Evolutionary conservation across 2,113 vertebrate species (phyloP).

Genomic region (Tympanuchus pallidicinctus): DNA sequence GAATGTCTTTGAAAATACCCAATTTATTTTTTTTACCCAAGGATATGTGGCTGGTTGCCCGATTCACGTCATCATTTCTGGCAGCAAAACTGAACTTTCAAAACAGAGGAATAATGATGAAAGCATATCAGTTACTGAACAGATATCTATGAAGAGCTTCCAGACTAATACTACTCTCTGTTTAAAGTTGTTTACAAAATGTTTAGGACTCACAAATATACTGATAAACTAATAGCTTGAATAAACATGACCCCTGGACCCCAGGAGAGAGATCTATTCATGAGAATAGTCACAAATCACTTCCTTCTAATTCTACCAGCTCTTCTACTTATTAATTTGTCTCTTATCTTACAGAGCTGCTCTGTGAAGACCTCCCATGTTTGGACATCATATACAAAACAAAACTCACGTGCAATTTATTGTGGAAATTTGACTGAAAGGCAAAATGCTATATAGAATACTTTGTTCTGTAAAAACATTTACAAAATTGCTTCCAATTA

Average conservation of each 20-base stretch:
- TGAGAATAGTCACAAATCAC: neutral
- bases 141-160: neutral
- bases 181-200: slow-evolving; percentile 2
- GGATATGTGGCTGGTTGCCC: neutral
- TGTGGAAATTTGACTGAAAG: neutral
- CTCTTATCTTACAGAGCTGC: neutral
- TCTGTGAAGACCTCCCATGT: neutral
- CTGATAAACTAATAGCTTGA: neutral
- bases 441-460: neutral
- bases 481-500: neutral
- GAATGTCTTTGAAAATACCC: neutral
- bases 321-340: neutral
- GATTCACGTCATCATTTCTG: neutral
- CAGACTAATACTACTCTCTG: neutral
- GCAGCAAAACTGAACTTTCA: neutral
- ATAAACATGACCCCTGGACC: neutral
- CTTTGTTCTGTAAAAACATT: neutral
- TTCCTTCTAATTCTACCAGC: slow-evolving; percentile 5
- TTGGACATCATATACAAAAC: neutral
- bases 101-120: neutral
- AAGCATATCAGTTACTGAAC: neutral
- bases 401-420: neutral
- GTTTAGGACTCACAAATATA: neutral
- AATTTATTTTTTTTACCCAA: neutral
- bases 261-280: neutral